phyloP scores from a whole-genome alignment of 2,888 invertebrate genomes.

The Azorinus chamasolen region DNA sequence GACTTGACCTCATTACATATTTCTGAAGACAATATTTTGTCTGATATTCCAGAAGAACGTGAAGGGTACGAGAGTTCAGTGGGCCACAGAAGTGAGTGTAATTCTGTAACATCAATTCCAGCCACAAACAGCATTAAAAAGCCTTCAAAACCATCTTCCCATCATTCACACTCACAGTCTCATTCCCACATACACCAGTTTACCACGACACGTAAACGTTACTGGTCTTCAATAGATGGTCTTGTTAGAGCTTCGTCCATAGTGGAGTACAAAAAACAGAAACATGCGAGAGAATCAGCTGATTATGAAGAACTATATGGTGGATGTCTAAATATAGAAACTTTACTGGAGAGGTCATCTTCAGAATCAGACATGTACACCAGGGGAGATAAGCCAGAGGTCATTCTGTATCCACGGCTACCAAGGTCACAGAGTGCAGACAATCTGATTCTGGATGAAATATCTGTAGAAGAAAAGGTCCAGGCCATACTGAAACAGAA shows the following conservation, averaged over 20 bases:
- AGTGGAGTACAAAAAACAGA: slow-evolving; percentile 54
- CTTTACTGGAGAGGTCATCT: slow-evolving; percentile 64
- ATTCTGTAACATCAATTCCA: slow-evolving; percentile 49
- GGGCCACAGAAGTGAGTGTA: slow-evolving; percentile 53
- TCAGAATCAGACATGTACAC: slow-evolving; percentile 64
- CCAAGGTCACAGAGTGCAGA: slow-evolving; percentile 48
- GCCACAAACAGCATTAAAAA: slow-evolving; percentile 26
- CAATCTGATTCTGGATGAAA: slow-evolving; percentile 58
- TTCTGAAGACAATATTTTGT: slow-evolving; percentile 77
- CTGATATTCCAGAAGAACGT: slow-evolving; percentile 79
- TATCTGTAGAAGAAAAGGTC: slow-evolving; percentile 60
- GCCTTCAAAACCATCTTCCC: slow-evolving; percentile 7
- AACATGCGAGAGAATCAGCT: slow-evolving; percentile 26
- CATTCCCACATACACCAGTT: slow-evolving; percentile 32
- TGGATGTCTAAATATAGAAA: slow-evolving; percentile 58
- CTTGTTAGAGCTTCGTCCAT: slow-evolving; percentile 54
- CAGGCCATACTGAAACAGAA: slow-evolving; percentile 63
- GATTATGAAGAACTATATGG: slow-evolving; percentile 62
- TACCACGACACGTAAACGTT: slow-evolving; percentile 45
- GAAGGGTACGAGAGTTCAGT: slow-evolving; percentile 71
- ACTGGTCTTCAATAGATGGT: slow-evolving; percentile 65
- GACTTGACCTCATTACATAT: slow-evolving; percentile 68
- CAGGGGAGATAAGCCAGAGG: slow-evolving; percentile 47
- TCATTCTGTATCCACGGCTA: slow-evolving; percentile 56
- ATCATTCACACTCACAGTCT: slow-evolving; percentile 20